Base-by-base conservation (phyloP, 2,888 invertebrate genomes). In the Callimorpha dominula region DNA sequence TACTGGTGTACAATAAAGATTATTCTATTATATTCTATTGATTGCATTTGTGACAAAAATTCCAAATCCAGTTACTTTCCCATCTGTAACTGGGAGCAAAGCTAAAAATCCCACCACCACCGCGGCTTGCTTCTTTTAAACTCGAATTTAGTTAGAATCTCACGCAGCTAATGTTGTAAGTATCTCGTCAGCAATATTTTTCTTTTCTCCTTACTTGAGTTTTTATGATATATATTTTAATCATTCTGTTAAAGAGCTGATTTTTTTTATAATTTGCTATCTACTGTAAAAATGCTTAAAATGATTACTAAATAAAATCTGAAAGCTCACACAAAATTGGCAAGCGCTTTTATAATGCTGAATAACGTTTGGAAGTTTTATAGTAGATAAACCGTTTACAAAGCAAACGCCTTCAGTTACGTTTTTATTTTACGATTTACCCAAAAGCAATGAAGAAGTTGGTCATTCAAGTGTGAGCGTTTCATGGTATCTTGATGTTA, bases 311-410 rank as follows among this genome's bases (percentile, higher is more conserved):
- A 68, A 64, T 68, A 49, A 72, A 67, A 54, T 65, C 8, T 20
- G 7, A 31, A 63, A 49, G 46, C 17, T n/a, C 43, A 70, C 20
- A 43, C 49, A n/a, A 66, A 60, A 69, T 65, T 62, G 65, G 72
- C 6, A 62, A 81, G 65, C 70, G 62, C 42, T 15, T 46, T 73
- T 62, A 67, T 72, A 81, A 73, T 75, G 60, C 74, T 74, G 72
- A 43, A 70, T 75, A 77, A 70, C 46, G 77, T 73, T 68, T 72
- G 63, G 77, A 84, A 75, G 73, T 75, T 84, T 84, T 82, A 84
- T 84, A 63, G 74, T 72, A 75, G 68, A 84, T 81, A 81, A 81
- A 84, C 70, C 72, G 85, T 81, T 81, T 80, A 82, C 74, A 76
- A 75, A 75, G 73, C 67, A 72, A 62, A 40, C 46, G 74, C 72